Evolutionary conservation across 2,888 invertebrate genomes (phyloP).

Genomic region (Ceriagrion tenellum): DNA sequence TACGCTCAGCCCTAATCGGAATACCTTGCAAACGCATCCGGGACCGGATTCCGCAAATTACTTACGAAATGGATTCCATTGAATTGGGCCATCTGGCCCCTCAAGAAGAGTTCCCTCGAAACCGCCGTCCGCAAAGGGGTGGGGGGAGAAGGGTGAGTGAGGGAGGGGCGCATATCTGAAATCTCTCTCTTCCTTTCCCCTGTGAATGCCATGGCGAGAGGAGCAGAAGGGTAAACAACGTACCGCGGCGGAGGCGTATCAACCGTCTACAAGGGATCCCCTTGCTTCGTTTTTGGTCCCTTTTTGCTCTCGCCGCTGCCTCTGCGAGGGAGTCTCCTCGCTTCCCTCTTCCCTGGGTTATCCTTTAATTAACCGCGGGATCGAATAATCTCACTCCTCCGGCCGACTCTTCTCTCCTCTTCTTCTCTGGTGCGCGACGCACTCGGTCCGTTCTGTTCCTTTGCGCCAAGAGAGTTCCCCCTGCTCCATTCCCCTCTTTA

Average conservation of each 20-base stretch:
- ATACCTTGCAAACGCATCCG: background rate
- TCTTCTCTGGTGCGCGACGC: background rate
- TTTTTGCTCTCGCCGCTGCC: constrained; percentile 70
- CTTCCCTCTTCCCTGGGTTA: constrained; percentile 32
- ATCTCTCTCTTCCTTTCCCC: no score
- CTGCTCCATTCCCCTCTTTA: background rate
- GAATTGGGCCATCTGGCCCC: background rate
- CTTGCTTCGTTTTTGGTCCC: constrained; percentile 57
- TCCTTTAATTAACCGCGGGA: constrained; percentile 69
- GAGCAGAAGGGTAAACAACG: background rate
- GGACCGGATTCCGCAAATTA: background rate
- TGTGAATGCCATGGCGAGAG: background rate
- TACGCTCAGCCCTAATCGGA: background rate
- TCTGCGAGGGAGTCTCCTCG: constrained; percentile 40
- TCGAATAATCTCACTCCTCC: constrained; percentile 61
- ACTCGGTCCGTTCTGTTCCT: background rate
- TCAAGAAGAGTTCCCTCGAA: background rate
- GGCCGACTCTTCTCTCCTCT: background rate
- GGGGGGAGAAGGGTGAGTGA: no score
- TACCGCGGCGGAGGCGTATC: background rate
- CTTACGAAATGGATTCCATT: background rate
- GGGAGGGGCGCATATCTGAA: background rate
- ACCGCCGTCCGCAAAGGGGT: background rate
- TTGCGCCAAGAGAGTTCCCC: background rate
- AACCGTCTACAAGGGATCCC: background rate